Percentiles rank a stretch among this genome's conserved stretches.
Conservation (phyloP, 2,113 vertebrate genomes). For the Mugil cephalus region DNA sequence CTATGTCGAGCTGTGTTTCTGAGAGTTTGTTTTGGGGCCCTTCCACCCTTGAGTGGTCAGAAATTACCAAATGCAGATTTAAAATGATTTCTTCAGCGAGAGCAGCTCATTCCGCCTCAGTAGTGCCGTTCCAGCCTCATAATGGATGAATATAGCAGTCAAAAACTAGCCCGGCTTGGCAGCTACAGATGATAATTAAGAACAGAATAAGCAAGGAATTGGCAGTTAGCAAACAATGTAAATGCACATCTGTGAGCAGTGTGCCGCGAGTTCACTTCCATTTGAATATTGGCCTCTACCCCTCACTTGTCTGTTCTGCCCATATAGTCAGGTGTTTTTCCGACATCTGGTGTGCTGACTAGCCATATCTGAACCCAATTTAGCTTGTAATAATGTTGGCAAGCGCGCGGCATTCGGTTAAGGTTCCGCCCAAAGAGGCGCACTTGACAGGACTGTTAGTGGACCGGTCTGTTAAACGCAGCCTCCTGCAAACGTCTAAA, state of each 20-base stretch:
- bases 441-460: constrained; percentile 35
- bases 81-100: not conserved
- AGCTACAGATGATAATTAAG: constrained; percentile 64
- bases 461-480: constrained; percentile 16
- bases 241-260: constrained; percentile 73
- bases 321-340: constrained; percentile 57
- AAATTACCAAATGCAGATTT: not conserved
- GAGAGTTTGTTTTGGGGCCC: not conserved
- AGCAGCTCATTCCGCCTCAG: constrained; percentile 17
- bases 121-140: constrained; percentile 16
- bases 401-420: constrained; percentile 34
- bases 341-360: constrained; percentile 79
- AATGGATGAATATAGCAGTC: constrained; percentile 27
- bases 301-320: constrained; percentile 47
- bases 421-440: constrained; percentile 39
- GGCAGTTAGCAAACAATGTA: constrained; percentile 60
- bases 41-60: not conserved
- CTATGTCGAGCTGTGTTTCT: too few species aligned
- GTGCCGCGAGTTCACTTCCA: constrained; percentile 59
- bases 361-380: constrained; percentile 72
- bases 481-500: not conserved
- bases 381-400: constrained; percentile 72
- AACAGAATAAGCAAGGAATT: constrained; percentile 69
- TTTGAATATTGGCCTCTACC: constrained; percentile 66
- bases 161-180: constrained; percentile 49